Evolutionary conservation across 2,113 vertebrate genomes (phyloP), one percentile per base, ranked within the genome.

Genomic region (Megalops atlanticus): DNA sequence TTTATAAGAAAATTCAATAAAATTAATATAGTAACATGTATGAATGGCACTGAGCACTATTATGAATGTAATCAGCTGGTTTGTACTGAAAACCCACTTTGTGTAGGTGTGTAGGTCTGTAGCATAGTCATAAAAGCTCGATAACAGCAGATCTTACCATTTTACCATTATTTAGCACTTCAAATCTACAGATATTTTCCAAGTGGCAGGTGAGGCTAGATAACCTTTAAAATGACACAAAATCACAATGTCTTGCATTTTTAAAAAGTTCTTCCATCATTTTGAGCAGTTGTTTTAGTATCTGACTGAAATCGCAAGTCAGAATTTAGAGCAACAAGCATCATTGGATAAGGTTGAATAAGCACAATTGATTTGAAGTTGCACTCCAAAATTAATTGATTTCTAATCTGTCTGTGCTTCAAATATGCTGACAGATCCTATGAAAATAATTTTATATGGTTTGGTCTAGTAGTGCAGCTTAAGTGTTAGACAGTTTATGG

Each of bases 291-390:
- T 27, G 21, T n/a, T 58, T 24, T 58, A 58, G 14, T 24, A 58
- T 58, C 21, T n/a, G 18, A 0, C 52, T n/a, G n/a, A 31, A 24
- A 64, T 31, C 31, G 2, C n/a, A 0, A 10, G n/a, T 14, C 12
- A n/a, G 21, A 27, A 2, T 64, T 24, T 31, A 1, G 3, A 31
- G n/a, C 1, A 10, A 31, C 31, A 8, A 64, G 24, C n/a, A 64
- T 31, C 58, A 8, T 4, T 24, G 2, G 24, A 54, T 54, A 54
- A 54, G 49, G 18, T 31, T 41, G 38, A 14, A 74, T n/a, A n/a
- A 43, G 72, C 6, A 39, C 39, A 36, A 41, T 74, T 74, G 71
- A 74, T 74, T 74, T 74, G 33, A 74, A 74, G 72, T 27, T 74
- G 36, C 27, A 43, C 72, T 74, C 72, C 41, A 74, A 74, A 74